Percentiles rank a stretch among this genome's conserved stretches.
Evolutionary conservation across 2,888 invertebrate species (phyloP).

Genomic region (Tachina grossa): DNA sequence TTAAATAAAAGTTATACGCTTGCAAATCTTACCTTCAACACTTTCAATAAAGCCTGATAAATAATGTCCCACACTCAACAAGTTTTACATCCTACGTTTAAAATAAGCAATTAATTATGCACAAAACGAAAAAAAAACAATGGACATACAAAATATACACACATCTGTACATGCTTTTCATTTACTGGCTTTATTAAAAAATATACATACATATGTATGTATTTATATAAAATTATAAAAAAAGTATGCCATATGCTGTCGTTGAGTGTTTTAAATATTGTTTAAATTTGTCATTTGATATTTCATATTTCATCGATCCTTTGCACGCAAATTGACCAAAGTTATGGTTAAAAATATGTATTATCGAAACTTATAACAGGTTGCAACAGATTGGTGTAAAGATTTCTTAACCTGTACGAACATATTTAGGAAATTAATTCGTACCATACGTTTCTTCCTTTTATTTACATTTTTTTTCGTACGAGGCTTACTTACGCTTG

Average conservation of each 20-base stretch:
- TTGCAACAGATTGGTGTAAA: slow-evolving; percentile 46
- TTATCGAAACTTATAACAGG: slow-evolving; percentile 37
- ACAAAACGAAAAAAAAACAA: slow-evolving; percentile 36
- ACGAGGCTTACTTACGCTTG: slow-evolving; percentile 37
- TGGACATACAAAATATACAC: slow-evolving; percentile 10
- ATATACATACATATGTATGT: not conserved
- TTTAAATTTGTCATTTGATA: slow-evolving; percentile 67
- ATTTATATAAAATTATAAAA: slow-evolving; percentile 10
- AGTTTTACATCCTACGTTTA: slow-evolving; percentile 55
- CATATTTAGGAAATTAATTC: not conserved
- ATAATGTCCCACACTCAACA: slow-evolving; percentile 53
- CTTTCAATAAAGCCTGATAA: slow-evolving; percentile 37
- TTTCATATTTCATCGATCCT: slow-evolving; percentile 56
- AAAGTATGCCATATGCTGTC: slow-evolving; percentile 63
- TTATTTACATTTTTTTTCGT: slow-evolving; percentile 18
- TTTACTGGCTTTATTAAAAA: slow-evolving; percentile 21
- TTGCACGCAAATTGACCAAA: slow-evolving; percentile 58
- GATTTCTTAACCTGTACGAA: not conserved
- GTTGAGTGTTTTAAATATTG: slow-evolving; percentile 60
- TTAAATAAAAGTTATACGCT: not conserved
- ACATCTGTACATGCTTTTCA: not conserved
- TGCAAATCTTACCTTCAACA: slow-evolving; percentile 27
- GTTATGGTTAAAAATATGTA: slow-evolving; percentile 1
- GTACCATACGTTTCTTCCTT: not conserved
- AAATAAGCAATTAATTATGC: slow-evolving; percentile 64